Base-by-base conservation (phyloP, 2,888 invertebrate species). In the Troides helena region DNA sequence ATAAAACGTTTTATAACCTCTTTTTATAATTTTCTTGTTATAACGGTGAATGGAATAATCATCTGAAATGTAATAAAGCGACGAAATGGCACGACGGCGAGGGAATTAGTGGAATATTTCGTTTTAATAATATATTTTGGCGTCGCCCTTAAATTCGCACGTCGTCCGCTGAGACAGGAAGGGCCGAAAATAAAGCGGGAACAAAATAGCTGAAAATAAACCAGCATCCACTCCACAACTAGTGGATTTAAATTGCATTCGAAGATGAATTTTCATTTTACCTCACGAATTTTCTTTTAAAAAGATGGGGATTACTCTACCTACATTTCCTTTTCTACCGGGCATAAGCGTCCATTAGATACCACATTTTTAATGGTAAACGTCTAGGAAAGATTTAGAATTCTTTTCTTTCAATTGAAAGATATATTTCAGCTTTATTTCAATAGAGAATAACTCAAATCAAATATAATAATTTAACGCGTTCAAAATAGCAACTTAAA, bases 171-270 rank as follows among this genome's bases (percentile, higher is more conserved):
- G 85, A 82, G 87, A 88, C 89, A 88, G 90, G 89, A 90, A 89
- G 84, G 85, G 86, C 87, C 86, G 74, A 85, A 86, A 90, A 91
- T 90, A 91, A 87, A 89, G 46, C 85, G 85, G 86, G 85, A 85
- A 89, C 89, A 87, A 89, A 89, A 87, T 88, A 86, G 87, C 88
- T 88, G 80, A 80, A 89, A 90, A 92, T 90, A 91, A 88, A 86
- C 87, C 78, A 79, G 77, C 75, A 82, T 80, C 80, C 81, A 82
- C 79, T 81, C 81, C 80, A 80, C 76, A 78, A 73, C 74, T 73
- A 78, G 79, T 80, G 82, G 79, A 77, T 80, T 78, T 71, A 73
- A 74, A 75, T 74, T 75, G 74, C 71, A 76, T 73, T 74, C 66
- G 73, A 72, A 73, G 72, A 75, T 70, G 72, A 70, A 72, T 71